Conservation (phyloP, 2,113 vertebrate genomes). For the Corythoichthys intestinalis region DNA sequence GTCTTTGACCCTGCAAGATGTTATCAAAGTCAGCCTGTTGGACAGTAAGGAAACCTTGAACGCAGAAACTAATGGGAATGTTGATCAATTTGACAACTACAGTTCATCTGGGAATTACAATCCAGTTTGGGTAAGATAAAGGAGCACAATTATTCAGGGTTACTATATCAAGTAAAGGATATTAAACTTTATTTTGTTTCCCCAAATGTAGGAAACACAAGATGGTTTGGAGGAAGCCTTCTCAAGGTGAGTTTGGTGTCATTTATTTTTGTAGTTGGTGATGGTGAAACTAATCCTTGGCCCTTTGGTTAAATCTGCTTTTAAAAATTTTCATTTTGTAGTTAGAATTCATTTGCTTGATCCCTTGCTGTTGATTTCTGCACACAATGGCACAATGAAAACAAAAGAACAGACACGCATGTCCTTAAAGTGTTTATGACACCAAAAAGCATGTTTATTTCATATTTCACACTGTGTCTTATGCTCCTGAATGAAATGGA, state of each 20-base stretch:
- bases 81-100: slow-evolving; percentile 52
- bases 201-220: slow-evolving; percentile 78
- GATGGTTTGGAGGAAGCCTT: slow-evolving; percentile 92
- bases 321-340: not conserved
- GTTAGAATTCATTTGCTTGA: not conserved
- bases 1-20: slow-evolving; percentile 54
- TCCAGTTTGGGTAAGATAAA: slow-evolving; percentile 75
- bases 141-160: not conserved
- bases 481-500: no score
- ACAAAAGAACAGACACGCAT: not conserved
- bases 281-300: not conserved
- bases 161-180: not conserved
- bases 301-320: slow-evolving; percentile 19
- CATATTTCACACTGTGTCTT: no score
- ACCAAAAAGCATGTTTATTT: no score
- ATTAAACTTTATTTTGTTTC: slow-evolving; percentile 9
- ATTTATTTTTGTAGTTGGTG: not conserved
- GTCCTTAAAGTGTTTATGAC: no score
- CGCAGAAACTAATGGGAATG: slow-evolving; percentile 55
- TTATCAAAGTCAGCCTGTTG: slow-evolving; percentile 78
- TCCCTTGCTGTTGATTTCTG: slow-evolving; percentile 24
- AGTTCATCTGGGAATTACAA: slow-evolving; percentile 60
- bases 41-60: slow-evolving; percentile 74
- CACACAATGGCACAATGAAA: slow-evolving; percentile 25
- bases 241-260: slow-evolving; percentile 79